phyloP scores from a whole-genome alignment of 1,140 invertebrate species.

The Leptinotarsa defecta region DNA sequence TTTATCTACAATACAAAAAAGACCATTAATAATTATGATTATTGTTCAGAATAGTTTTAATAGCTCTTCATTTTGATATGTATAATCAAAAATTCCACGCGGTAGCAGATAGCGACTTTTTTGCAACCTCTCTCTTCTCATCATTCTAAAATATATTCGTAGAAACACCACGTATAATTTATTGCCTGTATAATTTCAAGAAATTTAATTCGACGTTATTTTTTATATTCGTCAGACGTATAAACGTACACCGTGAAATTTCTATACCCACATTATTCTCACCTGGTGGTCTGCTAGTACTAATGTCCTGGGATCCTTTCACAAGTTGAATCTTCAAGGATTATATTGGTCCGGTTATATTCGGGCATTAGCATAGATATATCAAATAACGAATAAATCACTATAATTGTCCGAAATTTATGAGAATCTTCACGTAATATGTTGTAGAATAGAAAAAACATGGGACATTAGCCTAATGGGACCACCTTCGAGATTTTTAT shows the following conservation, averaged over 20 bases:
- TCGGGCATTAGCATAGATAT: constrained; percentile 18
- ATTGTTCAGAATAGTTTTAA: too few relatives aligned
- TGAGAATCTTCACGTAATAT: constrained; percentile 10
- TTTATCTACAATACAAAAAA: too few relatives aligned
- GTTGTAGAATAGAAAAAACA: constrained; percentile 4
- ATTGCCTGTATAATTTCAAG: neutral
- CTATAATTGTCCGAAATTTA: constrained; percentile 12
- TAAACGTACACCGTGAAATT: constrained; percentile 4
- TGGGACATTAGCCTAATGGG: neutral
- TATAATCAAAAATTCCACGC: too few relatives aligned
- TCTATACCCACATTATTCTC: constrained; percentile 8
- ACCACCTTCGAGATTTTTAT: neutral
- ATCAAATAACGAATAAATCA: constrained; percentile 14
- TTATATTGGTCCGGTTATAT: constrained; percentile 17
- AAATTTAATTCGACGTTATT: neutral
- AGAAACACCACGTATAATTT: neutral
- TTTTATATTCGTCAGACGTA: neutral
- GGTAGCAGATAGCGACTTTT: too few relatives aligned
- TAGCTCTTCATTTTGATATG: too few relatives aligned
- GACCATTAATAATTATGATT: too few relatives aligned
- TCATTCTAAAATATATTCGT: neutral
- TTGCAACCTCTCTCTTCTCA: too few relatives aligned
- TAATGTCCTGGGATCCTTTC: neutral
- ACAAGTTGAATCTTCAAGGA: constrained; percentile 2
- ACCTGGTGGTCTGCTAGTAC: neutral